These are phyloP conservation scores for Tringa solitaria DNA, from an alignment of 2,113 vertebrate genomes.

Conservation along the genomic window DNA sequence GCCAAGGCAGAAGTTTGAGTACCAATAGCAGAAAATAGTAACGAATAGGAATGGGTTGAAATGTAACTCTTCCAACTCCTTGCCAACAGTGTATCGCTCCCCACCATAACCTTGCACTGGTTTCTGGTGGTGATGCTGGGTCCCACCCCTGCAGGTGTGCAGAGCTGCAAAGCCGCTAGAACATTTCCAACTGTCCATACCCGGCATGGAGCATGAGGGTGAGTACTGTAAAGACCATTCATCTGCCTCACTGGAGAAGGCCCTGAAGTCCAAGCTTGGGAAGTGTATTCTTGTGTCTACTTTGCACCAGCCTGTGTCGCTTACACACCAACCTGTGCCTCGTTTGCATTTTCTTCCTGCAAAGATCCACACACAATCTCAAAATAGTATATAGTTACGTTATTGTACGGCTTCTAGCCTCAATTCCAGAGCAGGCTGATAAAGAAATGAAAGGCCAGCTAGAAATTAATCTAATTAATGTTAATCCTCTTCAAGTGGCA, in stretches of 20 bases:
- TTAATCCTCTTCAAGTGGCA: neutral
- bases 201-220: neutral
- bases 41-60: neutral
- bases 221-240: neutral
- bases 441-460: neutral
- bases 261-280: neutral
- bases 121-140: neutral
- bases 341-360: neutral
- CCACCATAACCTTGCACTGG: neutral
- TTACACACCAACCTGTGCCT: neutral
- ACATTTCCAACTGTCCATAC: neutral
- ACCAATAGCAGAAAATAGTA: neutral
- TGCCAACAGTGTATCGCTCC: neutral
- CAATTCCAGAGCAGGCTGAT: neutral
- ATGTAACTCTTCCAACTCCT: neutral
- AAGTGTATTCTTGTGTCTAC: neutral
- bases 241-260: neutral
- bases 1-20: neutral
- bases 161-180: neutral
- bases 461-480: neutral
- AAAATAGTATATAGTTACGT: neutral
- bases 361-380: neutral
- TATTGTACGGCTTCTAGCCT: neutral
- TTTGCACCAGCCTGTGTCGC: neutral
- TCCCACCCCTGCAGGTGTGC: neutral